Evolutionary conservation across 2,888 invertebrate species (phyloP).

Genomic region (Acrobasis repandana): DNA sequence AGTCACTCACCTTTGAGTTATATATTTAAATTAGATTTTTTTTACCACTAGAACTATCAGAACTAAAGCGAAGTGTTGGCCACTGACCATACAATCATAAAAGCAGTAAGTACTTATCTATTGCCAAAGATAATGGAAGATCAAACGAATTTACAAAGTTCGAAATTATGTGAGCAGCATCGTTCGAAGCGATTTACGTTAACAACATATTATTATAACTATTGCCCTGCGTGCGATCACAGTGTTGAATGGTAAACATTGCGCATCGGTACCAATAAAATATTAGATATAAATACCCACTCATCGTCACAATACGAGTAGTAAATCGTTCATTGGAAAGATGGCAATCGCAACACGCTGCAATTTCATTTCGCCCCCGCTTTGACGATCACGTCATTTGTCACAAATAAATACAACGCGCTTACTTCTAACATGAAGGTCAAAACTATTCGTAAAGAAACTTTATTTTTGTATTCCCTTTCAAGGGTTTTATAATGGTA

Average conservation of each 20-base stretch:
- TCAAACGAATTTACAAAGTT: no score
- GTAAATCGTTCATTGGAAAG: slow-evolving; percentile 63
- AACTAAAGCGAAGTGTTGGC: no score
- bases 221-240: not conserved
- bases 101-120: no score
- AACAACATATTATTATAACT: no score
- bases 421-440: slow-evolving; percentile 31
- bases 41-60: no score
- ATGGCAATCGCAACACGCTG: slow-evolving; percentile 58
- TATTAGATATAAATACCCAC: slow-evolving; percentile 48
- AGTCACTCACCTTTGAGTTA: no score
- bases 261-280: slow-evolving; percentile 15
- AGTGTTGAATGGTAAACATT: not conserved
- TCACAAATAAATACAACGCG: slow-evolving; percentile 44
- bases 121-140: no score
- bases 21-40: no score
- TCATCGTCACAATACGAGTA: slow-evolving; percentile 48
- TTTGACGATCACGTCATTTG: slow-evolving; percentile 56
- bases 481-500: no score
- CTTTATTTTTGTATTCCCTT: not conserved
- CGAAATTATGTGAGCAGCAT: no score
- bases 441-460: slow-evolving; percentile 19
- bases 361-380: slow-evolving; percentile 75
- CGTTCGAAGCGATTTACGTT: no score
- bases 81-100: no score